These are phyloP conservation scores for Vultur gryphus DNA, from an alignment of 2,797 vertebrate genomes.

Conservation along the genomic window DNA sequence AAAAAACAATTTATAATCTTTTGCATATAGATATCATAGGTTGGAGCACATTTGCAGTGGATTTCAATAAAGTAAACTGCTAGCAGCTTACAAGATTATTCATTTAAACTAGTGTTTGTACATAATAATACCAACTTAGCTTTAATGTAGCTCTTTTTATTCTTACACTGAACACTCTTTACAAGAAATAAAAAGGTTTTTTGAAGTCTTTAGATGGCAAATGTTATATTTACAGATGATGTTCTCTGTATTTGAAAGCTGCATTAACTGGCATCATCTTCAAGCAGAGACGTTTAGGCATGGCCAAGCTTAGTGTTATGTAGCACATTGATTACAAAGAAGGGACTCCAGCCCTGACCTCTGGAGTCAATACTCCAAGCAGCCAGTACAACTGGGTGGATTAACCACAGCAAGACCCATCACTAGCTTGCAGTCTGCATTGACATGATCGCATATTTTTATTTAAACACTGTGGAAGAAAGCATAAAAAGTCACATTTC, in stretches of 20 bases:
- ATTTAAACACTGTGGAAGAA: background rate
- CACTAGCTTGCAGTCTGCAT: background rate
- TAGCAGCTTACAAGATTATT: slow-evolving; percentile 16
- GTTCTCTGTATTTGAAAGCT: slow-evolving; percentile 7
- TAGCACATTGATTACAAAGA: background rate
- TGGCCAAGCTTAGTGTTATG: background rate
- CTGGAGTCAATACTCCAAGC: background rate
- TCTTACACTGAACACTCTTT: background rate
- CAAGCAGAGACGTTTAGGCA: background rate
- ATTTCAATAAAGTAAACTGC: slow-evolving; percentile 15
- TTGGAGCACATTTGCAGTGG: background rate
- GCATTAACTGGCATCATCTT: background rate
- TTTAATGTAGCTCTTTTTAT: slow-evolving; percentile 13
- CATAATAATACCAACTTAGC: background rate
- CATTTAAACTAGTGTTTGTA: slow-evolving; percentile 13
- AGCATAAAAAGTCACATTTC: background rate
- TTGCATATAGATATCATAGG: background rate
- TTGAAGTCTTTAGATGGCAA: background rate
- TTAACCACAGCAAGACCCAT: background rate
- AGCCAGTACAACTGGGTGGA: background rate
- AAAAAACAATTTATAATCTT: background rate
- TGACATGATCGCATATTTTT: background rate
- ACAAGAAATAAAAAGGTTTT: background rate
- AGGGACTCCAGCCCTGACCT: background rate
- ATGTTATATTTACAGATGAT: background rate